Conservation (phyloP, 2,888 invertebrate genomes). For the Lithophane socia region DNA sequence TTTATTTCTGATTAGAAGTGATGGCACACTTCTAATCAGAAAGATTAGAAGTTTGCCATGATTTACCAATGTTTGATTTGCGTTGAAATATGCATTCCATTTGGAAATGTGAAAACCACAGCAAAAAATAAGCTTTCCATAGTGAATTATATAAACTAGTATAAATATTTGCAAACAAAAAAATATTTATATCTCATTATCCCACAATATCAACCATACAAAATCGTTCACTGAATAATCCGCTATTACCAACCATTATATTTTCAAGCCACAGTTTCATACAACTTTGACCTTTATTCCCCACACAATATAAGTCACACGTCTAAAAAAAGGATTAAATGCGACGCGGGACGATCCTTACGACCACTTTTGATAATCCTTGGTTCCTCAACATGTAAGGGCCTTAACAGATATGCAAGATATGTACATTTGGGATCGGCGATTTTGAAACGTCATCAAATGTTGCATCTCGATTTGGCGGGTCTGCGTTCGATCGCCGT, state of each 20-base stretch:
- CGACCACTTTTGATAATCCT: conserved; percentile 24
- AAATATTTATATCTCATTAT: conserved; percentile 18
- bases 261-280: conserved; percentile 10
- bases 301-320: conserved; percentile 11
- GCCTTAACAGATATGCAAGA: background rate
- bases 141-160: no score
- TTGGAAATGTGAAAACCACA: background rate
- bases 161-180: conserved; percentile 2
- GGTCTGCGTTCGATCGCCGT: background rate
- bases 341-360: conserved; percentile 51
- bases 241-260: background rate
- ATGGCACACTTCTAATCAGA: no score
- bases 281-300: conserved; percentile 42
- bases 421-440: background rate
- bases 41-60: no score
- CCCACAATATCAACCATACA: conserved; percentile 19
- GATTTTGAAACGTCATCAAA: background rate
- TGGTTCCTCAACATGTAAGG: conserved; percentile 33
- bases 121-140: background rate
- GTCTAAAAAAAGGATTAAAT: conserved; percentile 37
- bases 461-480: background rate
- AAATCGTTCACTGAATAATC: conserved; percentile 48
- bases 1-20: background rate
- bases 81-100: background rate
- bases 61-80: no score